Conservation (phyloP, 2,797 vertebrate genomes). For the Peromyscus eremicus region DNA sequence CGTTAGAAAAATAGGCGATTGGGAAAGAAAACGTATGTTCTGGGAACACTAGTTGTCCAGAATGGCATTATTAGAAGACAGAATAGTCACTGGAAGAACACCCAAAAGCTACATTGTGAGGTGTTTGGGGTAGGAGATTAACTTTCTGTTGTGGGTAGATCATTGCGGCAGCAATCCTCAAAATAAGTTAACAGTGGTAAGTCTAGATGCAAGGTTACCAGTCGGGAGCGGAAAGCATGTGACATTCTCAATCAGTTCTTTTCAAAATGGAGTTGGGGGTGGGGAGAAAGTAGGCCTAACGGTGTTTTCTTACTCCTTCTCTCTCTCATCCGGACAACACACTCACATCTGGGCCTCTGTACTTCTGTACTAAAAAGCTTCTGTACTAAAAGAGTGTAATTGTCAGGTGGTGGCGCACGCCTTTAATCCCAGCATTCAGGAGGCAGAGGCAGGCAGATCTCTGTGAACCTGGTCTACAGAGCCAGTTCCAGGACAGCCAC, state of each 20-base stretch:
- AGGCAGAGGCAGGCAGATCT: not conserved
- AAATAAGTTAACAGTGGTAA: not conserved
- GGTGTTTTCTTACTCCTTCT: not conserved
- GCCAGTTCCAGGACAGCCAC: not conserved
- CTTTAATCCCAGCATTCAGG: not conserved
- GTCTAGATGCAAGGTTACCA: not conserved
- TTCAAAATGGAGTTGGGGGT: not conserved
- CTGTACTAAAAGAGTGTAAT: not conserved
- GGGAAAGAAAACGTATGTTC: not conserved
- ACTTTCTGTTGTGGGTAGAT: not conserved
- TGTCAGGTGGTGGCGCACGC: not conserved
- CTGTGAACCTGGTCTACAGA: not conserved
- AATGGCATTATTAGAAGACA: not conserved
- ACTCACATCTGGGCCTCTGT: not conserved
- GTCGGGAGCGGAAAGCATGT: not conserved
- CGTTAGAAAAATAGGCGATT: not conserved
- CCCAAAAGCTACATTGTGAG: not conserved
- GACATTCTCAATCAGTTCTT: not conserved
- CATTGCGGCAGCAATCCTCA: conserved; percentile 3
- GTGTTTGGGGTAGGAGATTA: not conserved
- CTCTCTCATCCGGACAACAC: not conserved
- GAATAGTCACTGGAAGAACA: not conserved
- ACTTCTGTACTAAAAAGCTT: not conserved
- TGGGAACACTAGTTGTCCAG: not conserved
- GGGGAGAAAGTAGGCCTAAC: not conserved